Evolutionary conservation across 2,888 invertebrate species (phyloP).

Genomic region (Torymus texanus): DNA sequence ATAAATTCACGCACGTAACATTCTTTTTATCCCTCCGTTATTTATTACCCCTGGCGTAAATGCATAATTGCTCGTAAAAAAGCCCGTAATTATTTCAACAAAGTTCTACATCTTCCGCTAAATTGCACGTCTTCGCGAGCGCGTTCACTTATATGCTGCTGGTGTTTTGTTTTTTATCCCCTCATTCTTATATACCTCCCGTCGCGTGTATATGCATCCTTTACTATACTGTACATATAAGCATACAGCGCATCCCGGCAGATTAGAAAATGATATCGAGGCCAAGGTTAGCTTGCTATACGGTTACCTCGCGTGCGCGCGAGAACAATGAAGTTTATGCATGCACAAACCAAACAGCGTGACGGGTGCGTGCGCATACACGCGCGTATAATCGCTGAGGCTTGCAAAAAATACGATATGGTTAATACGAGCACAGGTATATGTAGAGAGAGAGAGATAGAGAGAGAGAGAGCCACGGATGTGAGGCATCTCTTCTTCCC

Average conservation of each 20-base stretch:
- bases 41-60: conserved; percentile 19
- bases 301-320: conserved; percentile 38
- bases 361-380: conserved; percentile 39
- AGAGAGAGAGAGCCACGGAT: background rate
- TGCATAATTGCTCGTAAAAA: conserved; percentile 44
- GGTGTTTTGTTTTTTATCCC: background rate
- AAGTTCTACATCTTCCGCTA: conserved; percentile 35
- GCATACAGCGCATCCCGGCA: conserved; percentile 55
- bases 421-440: too few species aligned
- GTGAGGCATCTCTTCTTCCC: conserved; percentile 27
- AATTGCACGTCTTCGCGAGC: conserved; percentile 18
- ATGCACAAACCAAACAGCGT: conserved; percentile 58
- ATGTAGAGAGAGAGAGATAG: too few species aligned
- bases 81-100: conserved; percentile 35
- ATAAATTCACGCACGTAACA: conserved; percentile 31
- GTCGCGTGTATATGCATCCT: background rate
- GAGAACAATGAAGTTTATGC: conserved; percentile 65
- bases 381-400: conserved; percentile 37
- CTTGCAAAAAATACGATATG: conserved; percentile 27
- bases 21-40: conserved; percentile 19
- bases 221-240: background rate
- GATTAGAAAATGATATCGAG: conserved; percentile 69
- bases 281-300: conserved; percentile 68
- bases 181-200: background rate
- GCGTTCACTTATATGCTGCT: background rate